Evolutionary conservation across 1,140 invertebrate species (phyloP), one percentile per base, ranked within the genome.

Genomic region (Saccostrea cuccullata): DNA sequence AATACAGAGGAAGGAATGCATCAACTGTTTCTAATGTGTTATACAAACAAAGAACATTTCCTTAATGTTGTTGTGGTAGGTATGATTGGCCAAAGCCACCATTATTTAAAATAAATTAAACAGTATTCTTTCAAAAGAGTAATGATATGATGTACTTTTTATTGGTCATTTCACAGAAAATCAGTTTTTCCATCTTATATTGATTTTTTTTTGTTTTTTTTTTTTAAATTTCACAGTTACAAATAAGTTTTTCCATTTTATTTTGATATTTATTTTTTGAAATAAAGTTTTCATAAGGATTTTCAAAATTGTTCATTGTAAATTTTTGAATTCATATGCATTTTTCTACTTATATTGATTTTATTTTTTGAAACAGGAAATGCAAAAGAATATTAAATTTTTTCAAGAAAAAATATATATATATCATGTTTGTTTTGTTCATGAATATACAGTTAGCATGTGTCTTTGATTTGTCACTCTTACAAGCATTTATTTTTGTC

Each of bases 31-130:
- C 73, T 93, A 23, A 77, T 91, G 58, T 92, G 91, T 86, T 56
- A 91, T 23, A 92, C 92, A 56, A 91, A 91, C 77, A 82, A 92
- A 55, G 87, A 91, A 70, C 94, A 94, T 87, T 90, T 93, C 58
- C 82, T 94, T n/a, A 90, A 92, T 82, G 87, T 89, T 55, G 89
- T 92, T 47, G 47, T 93, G 91, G 93, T 94, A 90, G 89, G 90
- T 86, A 82, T 82, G 2, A 85, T 47, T 55, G 1, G 47, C 23
- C 26, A 47, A 3, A 3, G 6, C 6, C 6, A 3, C 6, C 2
- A 47, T 6, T 47, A 3, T 47, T 47, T 47, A 6, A 47, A 47
- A 47, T 3, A 47, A 47, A 47, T 47, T 47, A 47, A 47, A 47
- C 47, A 47, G 47, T 5, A 47, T 47, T 47, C 47, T 47, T 47